These are phyloP conservation scores for Sycobia sp. DNA, from an alignment of 1,140 invertebrate species.

Conservation along the genomic window DNA sequence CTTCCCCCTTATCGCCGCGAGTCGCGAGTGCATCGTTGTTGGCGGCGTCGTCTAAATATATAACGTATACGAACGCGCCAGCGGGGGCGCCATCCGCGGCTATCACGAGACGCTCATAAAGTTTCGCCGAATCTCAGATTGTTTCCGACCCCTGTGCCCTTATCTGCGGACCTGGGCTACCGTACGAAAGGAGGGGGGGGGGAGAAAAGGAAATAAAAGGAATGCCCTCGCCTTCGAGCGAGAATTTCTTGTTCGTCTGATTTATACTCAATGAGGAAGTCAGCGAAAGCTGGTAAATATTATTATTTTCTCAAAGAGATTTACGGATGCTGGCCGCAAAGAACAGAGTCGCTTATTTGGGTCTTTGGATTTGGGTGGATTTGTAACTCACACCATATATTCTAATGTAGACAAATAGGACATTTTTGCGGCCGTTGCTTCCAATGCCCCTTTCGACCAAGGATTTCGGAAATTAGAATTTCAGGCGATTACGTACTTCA, in stretches of 20 bases:
- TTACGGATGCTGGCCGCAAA: too few species aligned
- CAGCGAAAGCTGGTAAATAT: background rate
- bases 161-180: conserved; percentile 11
- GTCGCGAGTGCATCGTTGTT: conserved; percentile 47
- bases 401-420: too few species aligned
- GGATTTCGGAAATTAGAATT: too few species aligned
- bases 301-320: too few species aligned
- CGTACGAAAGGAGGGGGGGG: too few species aligned
- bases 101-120: conserved; percentile 31
- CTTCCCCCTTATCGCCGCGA: conserved; percentile 39
- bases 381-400: too few species aligned
- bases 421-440: too few species aligned
- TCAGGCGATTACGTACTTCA: too few species aligned
- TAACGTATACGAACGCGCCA: conserved; percentile 28
- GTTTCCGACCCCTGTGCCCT: conserved; percentile 7
- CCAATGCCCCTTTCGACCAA: too few species aligned
- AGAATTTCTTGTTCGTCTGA: conserved; percentile 22
- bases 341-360: too few species aligned
- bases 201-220: too few species aligned
- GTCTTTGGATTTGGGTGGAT: too few species aligned
- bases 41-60: conserved; percentile 37
- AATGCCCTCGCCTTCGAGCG: background rate
- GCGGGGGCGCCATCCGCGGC: conserved; percentile 2
- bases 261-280: conserved; percentile 26
- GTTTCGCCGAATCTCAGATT: conserved; percentile 25